Evolutionary conservation across 1,140 invertebrate genomes (phyloP), one percentile per base, ranked within the genome.

Genomic region (Acromyrmex charruanus): DNA sequence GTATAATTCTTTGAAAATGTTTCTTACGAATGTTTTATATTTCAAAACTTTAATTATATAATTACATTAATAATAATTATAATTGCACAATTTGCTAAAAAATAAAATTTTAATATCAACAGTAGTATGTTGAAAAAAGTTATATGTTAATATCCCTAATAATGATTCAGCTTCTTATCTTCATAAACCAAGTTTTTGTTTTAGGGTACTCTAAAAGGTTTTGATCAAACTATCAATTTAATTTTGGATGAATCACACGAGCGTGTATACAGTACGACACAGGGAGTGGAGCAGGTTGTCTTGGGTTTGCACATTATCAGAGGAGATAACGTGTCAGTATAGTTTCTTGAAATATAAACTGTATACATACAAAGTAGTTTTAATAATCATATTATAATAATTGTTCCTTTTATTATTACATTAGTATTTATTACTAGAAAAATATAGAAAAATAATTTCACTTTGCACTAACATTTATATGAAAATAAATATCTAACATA

Each of bases 201-300:
- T 91, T 90, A 98, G 98, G 98, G 98, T 55, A 98, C 97, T 2
- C 94, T 98, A 71, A 98, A 98, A 95, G 98, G 98, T 65, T 99
- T 99, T 96, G 99, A 99, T 96, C 99, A 99, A 95, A 99, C 99
- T 25, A 99, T 99, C 82, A 99, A 99, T 93, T 96, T 99, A 86
- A 99, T 99, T 92, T 96, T 99, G 51, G 99, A 99, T 94, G 99
- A 99, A 95, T 99, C 98, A 80, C 99, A 99, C 95, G 99, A 99
- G 95, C 96, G 99, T 93, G 99, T 99, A 18, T 99, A 99, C 94
- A 99, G 98, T 80, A 97, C 97, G 18, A 97, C 97, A 14, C 96
- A 98, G 91, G 99, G 99, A 65, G 98, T 99, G 59, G 99, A 99
- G 93, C 99, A 99, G 96, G 99, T 99, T 77, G 97, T 99, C 85